A percentile compares a stretch with the other conserved stretches of the same genome.
Conservation (phyloP, 92 coral and sea anemone genomes). For the Plumapathes pennacea region DNA sequence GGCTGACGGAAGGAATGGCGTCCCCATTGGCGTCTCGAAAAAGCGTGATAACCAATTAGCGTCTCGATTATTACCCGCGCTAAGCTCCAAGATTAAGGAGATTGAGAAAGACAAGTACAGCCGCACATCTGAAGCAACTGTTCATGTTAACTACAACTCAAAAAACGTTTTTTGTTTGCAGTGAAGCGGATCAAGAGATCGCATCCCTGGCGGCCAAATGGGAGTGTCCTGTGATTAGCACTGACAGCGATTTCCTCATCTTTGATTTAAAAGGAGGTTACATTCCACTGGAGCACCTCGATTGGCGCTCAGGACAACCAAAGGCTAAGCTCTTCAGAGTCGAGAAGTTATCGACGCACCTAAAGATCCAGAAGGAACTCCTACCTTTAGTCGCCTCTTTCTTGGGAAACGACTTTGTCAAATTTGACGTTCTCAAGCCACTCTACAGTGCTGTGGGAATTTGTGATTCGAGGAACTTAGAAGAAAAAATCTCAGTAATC, state of each 20-base stretch:
- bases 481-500: slow-evolving; percentile 20
- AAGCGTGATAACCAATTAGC: too few relatives aligned
- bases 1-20: too few relatives aligned
- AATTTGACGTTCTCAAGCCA: slow-evolving; percentile 21
- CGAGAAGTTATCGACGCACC: slow-evolving; percentile 29
- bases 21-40: too few relatives aligned
- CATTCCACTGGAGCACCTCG: slow-evolving; percentile 42
- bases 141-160: too few relatives aligned
- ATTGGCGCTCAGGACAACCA: slow-evolving; percentile 21
- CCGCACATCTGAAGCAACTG: too few relatives aligned
- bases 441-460: slow-evolving; percentile 21
- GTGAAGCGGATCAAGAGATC: slow-evolving; percentile 59
- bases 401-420: slow-evolving; percentile 68
- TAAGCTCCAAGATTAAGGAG: too few relatives aligned
- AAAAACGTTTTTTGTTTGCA: neutral
- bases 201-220: slow-evolving; percentile 46
- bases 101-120: too few relatives aligned
- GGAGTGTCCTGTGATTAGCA: slow-evolving; percentile 50
- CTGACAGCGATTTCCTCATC: slow-evolving; percentile 64
- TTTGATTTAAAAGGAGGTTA: slow-evolving; percentile 57
- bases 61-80: too few relatives aligned
- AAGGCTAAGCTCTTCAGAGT: slow-evolving; percentile 34
- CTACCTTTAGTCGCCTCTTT: slow-evolving; percentile 70
- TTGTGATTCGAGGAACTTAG: slow-evolving; percentile 14
- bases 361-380: slow-evolving; percentile 22